Evolutionary conservation across 2,113 vertebrate genomes (phyloP).

Genomic region (Hypocryptadius cinnamomeus): DNA sequence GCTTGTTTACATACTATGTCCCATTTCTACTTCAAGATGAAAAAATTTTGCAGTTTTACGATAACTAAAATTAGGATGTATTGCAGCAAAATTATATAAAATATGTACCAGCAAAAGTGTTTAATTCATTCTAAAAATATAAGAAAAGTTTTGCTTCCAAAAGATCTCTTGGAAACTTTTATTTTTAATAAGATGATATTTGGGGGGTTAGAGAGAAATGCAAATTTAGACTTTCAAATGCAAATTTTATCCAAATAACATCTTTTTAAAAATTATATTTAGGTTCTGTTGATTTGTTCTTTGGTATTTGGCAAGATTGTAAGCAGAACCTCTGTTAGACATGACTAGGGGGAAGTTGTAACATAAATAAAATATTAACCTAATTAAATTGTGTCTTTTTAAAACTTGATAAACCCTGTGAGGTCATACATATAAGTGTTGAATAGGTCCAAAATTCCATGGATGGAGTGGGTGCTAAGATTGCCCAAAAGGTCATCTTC

Average conservation of each 20-base stretch:
- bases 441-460: not conserved
- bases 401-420: conserved; percentile 24
- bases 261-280: conserved; percentile 50
- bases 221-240: conserved; percentile 47
- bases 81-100: not conserved
- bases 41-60: not conserved
- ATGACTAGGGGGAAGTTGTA: conserved; percentile 18
- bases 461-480: not conserved
- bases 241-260: conserved; percentile 29
- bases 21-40: not conserved
- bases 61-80: not conserved
- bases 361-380: conserved; percentile 56
- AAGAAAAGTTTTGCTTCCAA: not conserved
- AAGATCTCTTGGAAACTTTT: not conserved
- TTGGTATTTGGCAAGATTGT: conserved; percentile 40
- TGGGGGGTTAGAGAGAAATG: not conserved
- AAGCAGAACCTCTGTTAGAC: conserved; percentile 58
- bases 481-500: not conserved
- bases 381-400: conserved; percentile 54
- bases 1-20: not conserved
- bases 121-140: not conserved
- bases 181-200: not conserved
- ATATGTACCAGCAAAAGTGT: not conserved
- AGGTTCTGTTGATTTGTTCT: conserved; percentile 54
- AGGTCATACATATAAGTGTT: not conserved